phyloP scores from a whole-genome alignment of 2,888 invertebrate genomes.

The Platycnemis pennipes region DNA sequence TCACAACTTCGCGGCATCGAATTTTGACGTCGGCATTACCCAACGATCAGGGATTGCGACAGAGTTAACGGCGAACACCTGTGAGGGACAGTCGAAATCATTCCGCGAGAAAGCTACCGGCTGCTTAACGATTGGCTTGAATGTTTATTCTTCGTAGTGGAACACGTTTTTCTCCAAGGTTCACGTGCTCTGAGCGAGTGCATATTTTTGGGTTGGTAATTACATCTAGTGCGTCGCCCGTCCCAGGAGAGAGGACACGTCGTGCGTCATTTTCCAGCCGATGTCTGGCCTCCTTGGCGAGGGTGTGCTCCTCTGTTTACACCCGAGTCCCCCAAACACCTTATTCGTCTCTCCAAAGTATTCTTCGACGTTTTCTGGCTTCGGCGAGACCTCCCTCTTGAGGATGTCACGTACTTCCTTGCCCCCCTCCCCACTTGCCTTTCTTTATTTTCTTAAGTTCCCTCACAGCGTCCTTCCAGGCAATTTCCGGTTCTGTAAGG shows the following conservation, averaged over 20 bases:
- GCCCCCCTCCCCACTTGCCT: background rate
- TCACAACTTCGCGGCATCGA: background rate
- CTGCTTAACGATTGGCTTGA: background rate
- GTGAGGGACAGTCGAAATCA: background rate
- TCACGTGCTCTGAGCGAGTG: background rate
- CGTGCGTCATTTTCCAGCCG: background rate
- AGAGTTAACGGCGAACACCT: background rate
- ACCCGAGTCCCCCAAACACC: background rate
- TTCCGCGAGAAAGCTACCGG: background rate
- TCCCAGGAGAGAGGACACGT: background rate
- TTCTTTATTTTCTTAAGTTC: background rate
- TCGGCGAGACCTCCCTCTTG: background rate
- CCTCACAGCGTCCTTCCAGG: slow-evolving; percentile 5
- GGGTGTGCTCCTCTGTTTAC: background rate
- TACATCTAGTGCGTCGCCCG: background rate
- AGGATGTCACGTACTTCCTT: slow-evolving; percentile 18
- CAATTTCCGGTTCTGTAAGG: slow-evolving; percentile 23
- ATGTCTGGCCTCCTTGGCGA: background rate
- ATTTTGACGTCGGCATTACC: background rate
- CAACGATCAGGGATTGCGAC: background rate
- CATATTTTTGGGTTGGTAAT: slow-evolving; percentile 11
- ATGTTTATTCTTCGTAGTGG: background rate
- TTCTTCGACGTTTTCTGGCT: slow-evolving; percentile 18
- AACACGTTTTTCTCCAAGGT: background rate
- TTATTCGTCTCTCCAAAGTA: slow-evolving; percentile 18